Evolutionary conservation across 2,797 vertebrate species (phyloP), one percentile per base, ranked within the genome.

Genomic region (Siniperca scherzeri): DNA sequence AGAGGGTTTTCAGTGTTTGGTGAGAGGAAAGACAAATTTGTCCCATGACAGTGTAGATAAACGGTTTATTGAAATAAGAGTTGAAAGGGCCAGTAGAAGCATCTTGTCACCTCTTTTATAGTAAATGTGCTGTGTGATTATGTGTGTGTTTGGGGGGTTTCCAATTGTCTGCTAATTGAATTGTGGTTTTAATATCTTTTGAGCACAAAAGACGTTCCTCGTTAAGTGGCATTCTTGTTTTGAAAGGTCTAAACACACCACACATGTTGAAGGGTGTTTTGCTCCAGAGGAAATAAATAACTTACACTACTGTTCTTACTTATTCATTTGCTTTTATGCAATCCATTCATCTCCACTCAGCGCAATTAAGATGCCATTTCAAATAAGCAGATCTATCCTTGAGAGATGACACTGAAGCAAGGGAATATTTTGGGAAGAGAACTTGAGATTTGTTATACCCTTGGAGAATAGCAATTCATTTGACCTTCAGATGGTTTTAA

Each of bases 401-500:
- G 86, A 73, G 64, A 77, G 82, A 88, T 82, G 84, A 89, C 84
- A 83, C 70, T 0, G 59, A 86, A 60, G 74, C 76, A 4, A 13
- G 78, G 81, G 78, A 83, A 81, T 80, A 71, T 88, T 89, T 91
- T 87, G 74, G 81, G 61, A 86, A 77, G 60, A 65, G 61, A 73
- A 74, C 57, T 66, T 70, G 77, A 82, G 74, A 79, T 86, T 88
- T 75, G 62, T 79, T 64, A 30, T 79, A 80, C 72, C 88, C 75
- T 86, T 84, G 74, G 78, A 89, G 88, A 86, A 86, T 73, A 72
- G 87, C 81, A 81, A 90, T 90, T 88, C 72, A 83, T 91, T 92
- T 94, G 91, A 95, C 94, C 95, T 95, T 93, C 87, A 87, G 84
- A 65, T 79, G 83, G 75, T 85, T 90, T 94, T 92, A 78, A 92